Base-by-base conservation (phyloP, 2,888 invertebrate genomes). In the Cetonia aurata region DNA sequence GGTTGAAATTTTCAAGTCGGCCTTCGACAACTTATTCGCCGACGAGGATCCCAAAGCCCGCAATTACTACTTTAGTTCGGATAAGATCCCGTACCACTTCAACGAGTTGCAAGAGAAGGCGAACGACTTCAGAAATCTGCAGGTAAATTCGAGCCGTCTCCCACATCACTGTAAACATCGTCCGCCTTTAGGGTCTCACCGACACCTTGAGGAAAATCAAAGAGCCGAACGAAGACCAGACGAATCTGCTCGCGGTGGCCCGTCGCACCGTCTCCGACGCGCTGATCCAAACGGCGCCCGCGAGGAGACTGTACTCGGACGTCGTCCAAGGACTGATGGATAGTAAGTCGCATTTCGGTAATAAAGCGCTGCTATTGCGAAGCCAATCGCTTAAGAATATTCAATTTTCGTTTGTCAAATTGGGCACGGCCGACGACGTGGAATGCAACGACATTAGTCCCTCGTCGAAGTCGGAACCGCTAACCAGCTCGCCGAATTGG, bases 281-380 rank as follows among this genome's bases (percentile, higher is more conserved):
- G n/a, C 13, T 48, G n/a, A 33, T 62, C 52, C 52, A 66, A 50
- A 62, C 62, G 6, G 33, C 69, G 72, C 81, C 66, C 74, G 78
- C 48, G 74, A 81, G 79, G 55, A 75, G 83, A 69, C 71, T 83
- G 3, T 85, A 85, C 71, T 84, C 85, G 4, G 84, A 83, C 19
- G 85, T 85, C 3, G 77, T 85, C 6, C 85, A 84, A 77, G 84
- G 84, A n/a, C 33, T 77, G 41, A 55, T 59, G 15, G 37, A 59
- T 13, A 73, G 72, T 41, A 76, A 73, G 13, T 62, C 72, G 17
- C 65, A 65, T 13, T 69, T 67, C n/a, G 56, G 55, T 1, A 65
- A 42, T 52, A 42, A 65, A 12, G 31, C 72, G 17, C 15, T 48
- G n/a, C 15, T 71, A 9, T 56, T 48, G 17, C 60, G 62, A 19